These are phyloP conservation scores for Vollenhovia emeryi DNA, from an alignment of 1,140 invertebrate genomes.

Conservation along the genomic window DNA sequence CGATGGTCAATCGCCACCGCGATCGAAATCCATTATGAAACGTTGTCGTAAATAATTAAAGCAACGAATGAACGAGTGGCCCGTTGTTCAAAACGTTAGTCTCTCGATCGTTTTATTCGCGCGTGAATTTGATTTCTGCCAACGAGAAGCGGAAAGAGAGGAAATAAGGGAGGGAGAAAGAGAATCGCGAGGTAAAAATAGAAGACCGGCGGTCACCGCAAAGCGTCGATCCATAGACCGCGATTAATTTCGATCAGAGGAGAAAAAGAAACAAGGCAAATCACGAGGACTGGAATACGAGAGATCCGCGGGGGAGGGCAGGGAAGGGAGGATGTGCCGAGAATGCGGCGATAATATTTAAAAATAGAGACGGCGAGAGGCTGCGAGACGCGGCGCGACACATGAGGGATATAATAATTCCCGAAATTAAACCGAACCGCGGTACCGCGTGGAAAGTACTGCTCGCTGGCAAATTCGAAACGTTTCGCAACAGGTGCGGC, in stretches of 20 bases:
- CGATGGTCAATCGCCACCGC: not conserved
- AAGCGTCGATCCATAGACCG: slow-evolving; percentile 9
- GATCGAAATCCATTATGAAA: not conserved
- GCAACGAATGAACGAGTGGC: not conserved
- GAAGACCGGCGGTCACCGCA: not conserved
- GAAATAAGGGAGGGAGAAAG: too few relatives aligned
- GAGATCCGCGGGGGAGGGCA: not conserved
- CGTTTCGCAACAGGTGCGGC: slow-evolving; percentile 75
- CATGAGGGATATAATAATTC: slow-evolving; percentile 64
- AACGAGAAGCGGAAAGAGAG: not conserved
- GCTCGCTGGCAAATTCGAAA: slow-evolving; percentile 72
- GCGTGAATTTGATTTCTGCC: slow-evolving; percentile 1
- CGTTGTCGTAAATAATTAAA: not conserved
- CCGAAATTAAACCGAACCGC: slow-evolving; percentile 71
- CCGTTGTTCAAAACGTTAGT: not conserved
- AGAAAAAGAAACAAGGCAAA: slow-evolving; percentile 4
- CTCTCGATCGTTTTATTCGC: not conserved
- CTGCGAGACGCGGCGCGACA: not conserved
- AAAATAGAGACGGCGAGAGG: slow-evolving; percentile 66
- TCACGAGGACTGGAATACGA: slow-evolving; percentile 19
- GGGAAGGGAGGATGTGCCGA: not conserved
- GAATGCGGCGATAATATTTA: slow-evolving; percentile 68
- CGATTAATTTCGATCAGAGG: slow-evolving; percentile 43
- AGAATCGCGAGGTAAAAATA: slow-evolving; percentile 31
- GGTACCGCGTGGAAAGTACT: slow-evolving; percentile 50